Conservation (phyloP, 2,113 vertebrate genomes). For the Xenus cinereus region DNA sequence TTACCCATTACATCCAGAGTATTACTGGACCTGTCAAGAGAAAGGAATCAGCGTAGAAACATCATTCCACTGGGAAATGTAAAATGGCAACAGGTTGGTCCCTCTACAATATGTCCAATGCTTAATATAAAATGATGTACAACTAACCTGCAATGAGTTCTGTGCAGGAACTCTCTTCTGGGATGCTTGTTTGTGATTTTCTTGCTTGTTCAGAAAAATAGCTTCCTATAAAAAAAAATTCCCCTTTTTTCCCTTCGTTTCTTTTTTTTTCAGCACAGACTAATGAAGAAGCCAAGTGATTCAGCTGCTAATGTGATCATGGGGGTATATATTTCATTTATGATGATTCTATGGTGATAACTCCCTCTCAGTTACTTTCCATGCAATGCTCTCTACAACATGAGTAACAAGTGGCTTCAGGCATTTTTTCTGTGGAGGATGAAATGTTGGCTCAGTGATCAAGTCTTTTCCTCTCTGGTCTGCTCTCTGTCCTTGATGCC, state of each 20-base stretch:
- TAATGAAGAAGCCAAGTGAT: not conserved
- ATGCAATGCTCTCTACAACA: not conserved
- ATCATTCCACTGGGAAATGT: not conserved
- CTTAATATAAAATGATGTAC: conserved; percentile 54
- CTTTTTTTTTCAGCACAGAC: not conserved
- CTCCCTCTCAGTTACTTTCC: not conserved
- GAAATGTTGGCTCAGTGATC: not conserved
- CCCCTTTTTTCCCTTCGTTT: fast-evolving
- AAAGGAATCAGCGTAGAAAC: conserved; percentile 1
- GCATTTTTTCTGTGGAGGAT: not conserved
- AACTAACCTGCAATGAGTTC: conserved; percentile 38
- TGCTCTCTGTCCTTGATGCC: not conserved
- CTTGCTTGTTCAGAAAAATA: not conserved
- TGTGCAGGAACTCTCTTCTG: not conserved
- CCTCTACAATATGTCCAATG: not conserved
- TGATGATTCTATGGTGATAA: not conserved
- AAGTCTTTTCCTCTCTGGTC: not conserved
- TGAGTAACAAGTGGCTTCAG: not conserved
- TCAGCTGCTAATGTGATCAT: not conserved
- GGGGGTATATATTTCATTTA: not conserved
- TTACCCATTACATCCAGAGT: not conserved
- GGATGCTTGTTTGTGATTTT: not conserved
- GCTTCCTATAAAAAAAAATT: not conserved
- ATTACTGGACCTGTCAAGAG: not conserved
- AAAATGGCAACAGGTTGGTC: conserved; percentile 28